Evolutionary conservation across 2,888 invertebrate genomes (phyloP).

Genomic region (Eupithecia pulchellata): DNA sequence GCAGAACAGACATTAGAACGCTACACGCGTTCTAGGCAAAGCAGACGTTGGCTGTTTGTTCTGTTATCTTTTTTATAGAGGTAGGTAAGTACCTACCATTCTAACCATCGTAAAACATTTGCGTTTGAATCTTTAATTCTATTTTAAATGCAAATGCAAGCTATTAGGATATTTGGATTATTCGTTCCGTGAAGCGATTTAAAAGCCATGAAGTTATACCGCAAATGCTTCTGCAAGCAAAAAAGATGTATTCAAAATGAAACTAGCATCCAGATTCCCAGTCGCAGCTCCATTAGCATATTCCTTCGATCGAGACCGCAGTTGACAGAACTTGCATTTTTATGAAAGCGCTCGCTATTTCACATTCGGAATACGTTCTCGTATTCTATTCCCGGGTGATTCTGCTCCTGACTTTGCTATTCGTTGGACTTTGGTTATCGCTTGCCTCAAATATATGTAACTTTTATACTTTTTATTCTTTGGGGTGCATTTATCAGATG

Average conservation of each 20-base stretch:
- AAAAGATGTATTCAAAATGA: slow-evolving; percentile 5
- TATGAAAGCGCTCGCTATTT: slow-evolving; percentile 20
- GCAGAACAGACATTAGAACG: background rate
- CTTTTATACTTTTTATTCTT: background rate
- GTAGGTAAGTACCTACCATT: no score
- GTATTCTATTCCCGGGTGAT: slow-evolving; percentile 7
- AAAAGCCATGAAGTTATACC: background rate
- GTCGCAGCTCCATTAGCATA: slow-evolving; percentile 23
- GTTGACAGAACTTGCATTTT: slow-evolving; percentile 24
- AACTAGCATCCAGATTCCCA: slow-evolving; percentile 6
- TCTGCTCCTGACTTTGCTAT: slow-evolving; percentile 5
- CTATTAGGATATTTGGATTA: background rate
- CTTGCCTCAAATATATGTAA: background rate
- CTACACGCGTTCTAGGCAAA: background rate
- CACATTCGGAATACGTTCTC: slow-evolving; percentile 10
- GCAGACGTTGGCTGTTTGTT: background rate
- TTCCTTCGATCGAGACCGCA: slow-evolving; percentile 19
- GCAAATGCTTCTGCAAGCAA: background rate
- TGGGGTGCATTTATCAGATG: background rate
- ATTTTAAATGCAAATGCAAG: background rate
- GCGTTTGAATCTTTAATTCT: background rate
- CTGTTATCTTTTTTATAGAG: no score
- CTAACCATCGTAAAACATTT: background rate
- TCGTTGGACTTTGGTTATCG: slow-evolving; percentile 8
- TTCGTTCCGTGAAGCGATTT: background rate